Evolutionary conservation across 2,888 invertebrate species (phyloP), one percentile per base, ranked within the genome.

Genomic region (Thecocarcelia acutangulata): DNA sequence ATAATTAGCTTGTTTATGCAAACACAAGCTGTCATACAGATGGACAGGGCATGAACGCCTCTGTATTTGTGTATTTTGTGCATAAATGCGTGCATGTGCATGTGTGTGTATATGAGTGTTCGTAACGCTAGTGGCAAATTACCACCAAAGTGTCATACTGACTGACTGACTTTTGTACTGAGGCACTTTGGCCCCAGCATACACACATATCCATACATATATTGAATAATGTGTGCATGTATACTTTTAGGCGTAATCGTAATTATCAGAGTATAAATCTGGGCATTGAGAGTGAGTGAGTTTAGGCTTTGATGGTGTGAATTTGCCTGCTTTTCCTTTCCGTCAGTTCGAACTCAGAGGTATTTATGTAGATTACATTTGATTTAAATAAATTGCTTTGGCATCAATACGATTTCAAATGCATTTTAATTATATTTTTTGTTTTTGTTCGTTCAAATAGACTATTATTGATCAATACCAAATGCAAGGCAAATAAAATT

Each of bases 371-470:
- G 82, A 78, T 78, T 82, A 75, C 48, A 54, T 82, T 82, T 66
- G 70, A 82, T 82, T 82, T 75, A 70, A 75, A 82, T 78, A 82
- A 78, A 82, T 75, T 78, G 64, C 70, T 54, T 75, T 78, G 54
- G 52, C 24, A 75, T 69, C 70, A 46, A 33, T 66, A 48, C 48
- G 50, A 75, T 69, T 76, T 68, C 48, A 61, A 72, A 80, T 76
- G 42, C 19, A 76, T 72, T 80, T 80, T 61, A 73, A 56, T 61
- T 68, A 59, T 68, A 54, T 66, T 58, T 44, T 40, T 50, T 61
- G 24, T 9, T 48, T 52, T 48, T 42, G 54, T 15, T 42, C 2
- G 28, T 54, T 68, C 4, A 13, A 59, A 13, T 24, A 52, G 9
- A 40, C n/a, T 28, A 40, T 13, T 19, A 40, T 21, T 59, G 52